Percentiles rank a stretch among this genome's conserved stretches.
Conservation (phyloP, 2,888 invertebrate species). For the Halocaridina rubra region DNA sequence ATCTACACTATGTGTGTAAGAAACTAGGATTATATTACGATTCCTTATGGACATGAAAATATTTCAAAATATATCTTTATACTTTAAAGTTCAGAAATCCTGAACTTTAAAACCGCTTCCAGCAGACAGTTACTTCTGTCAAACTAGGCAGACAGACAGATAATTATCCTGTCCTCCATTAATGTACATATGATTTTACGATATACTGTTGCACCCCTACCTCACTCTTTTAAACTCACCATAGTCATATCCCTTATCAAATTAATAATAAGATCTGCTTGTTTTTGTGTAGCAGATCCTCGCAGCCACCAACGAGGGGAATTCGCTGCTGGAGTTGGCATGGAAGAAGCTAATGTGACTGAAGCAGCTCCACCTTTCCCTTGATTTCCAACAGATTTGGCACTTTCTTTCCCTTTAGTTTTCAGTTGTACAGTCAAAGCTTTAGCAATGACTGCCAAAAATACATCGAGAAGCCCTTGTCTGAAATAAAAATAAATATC, state of each 20-base stretch:
- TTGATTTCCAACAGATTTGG: slow-evolving; percentile 67
- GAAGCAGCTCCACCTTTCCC: slow-evolving; percentile 68
- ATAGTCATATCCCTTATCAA: slow-evolving; percentile 92
- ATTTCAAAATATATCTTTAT: too few relatives aligned
- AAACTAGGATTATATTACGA: too few relatives aligned
- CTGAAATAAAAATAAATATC: slow-evolving; percentile 68
- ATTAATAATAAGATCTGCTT: slow-evolving; percentile 88
- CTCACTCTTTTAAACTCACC: slow-evolving; percentile 73
- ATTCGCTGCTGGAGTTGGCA: slow-evolving; percentile 73
- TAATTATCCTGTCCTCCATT: too few relatives aligned
- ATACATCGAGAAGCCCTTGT: slow-evolving; percentile 86
- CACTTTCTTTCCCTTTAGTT: slow-evolving; percentile 75
- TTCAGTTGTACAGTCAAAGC: slow-evolving; percentile 91
- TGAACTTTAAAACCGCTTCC: too few relatives aligned
- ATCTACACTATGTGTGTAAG: too few relatives aligned
- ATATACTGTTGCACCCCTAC: too few relatives aligned
- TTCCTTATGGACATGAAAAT: too few relatives aligned
- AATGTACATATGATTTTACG: too few relatives aligned
- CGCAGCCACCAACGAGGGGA: slow-evolving; percentile 84
- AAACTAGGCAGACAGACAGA: too few relatives aligned
- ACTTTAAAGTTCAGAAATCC: too few relatives aligned
- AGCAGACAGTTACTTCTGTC: too few relatives aligned
- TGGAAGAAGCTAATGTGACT: slow-evolving; percentile 74
- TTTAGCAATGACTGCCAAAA: slow-evolving; percentile 91
- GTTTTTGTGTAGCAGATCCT: slow-evolving; percentile 84